Evolutionary conservation across 2,797 vertebrate species (phyloP).

Genomic region (Siniperca undulata): DNA sequence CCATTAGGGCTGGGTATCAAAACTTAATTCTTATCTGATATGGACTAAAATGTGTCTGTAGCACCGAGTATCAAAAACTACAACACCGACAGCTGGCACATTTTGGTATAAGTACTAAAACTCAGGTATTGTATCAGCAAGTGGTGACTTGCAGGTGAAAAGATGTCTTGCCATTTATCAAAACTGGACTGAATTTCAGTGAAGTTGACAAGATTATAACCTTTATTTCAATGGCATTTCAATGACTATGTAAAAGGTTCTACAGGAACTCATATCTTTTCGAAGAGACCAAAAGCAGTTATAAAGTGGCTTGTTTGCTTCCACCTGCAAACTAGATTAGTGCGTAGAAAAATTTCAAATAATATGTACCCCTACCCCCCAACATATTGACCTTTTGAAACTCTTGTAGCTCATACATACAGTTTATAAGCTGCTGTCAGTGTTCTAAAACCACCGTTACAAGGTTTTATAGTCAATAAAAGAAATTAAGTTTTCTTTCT

Average conservation of each 20-base stretch:
- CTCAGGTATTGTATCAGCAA: too few species aligned
- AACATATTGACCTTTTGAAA: not conserved
- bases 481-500: not conserved
- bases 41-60: not conserved
- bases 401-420: not conserved
- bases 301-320: not conserved
- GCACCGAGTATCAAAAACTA: not conserved
- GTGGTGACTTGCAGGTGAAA: too few species aligned
- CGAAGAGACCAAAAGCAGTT: too few species aligned
- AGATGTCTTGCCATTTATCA: too few species aligned
- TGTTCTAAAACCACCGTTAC: not conserved
- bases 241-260: not conserved
- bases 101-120: too few species aligned
- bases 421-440: not conserved
- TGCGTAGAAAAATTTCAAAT: not conserved
- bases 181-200: too few species aligned
- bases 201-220: too few species aligned
- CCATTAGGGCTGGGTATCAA: not conserved
- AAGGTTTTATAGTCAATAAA: not conserved
- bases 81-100: not conserved
- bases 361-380: rapidly evolving
- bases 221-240: not conserved
- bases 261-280: not conserved
- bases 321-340: not conserved
- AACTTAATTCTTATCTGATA: not conserved